Evolutionary conservation across 92 coral and sea anemone genomes (phyloP), one percentile per base, ranked within the genome.

Genomic region (Plumapathes pennacea): DNA sequence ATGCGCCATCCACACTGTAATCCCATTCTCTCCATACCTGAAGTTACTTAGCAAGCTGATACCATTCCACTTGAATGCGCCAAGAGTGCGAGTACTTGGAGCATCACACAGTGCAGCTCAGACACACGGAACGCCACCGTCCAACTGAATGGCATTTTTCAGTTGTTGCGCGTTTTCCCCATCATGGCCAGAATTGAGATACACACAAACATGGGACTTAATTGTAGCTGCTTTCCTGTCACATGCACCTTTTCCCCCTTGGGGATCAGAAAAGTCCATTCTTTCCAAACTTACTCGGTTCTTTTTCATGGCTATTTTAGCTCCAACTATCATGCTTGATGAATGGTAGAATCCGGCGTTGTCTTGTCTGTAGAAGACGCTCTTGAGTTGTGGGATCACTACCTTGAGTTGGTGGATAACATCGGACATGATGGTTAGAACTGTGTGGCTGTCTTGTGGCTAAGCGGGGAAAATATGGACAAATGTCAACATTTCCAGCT

Each of bases 201-300:
- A 25, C 25, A 21, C 26, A 18, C 36, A 12, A 25, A 61, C 64
- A 50, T 74, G 72, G 51, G 50, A 54, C 38, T 74, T 64, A 48
- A 54, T 74, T 13, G 56, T 57, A 26, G 46, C 53, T 15, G 77
- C 84, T 36, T 77, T 77, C 11, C 84, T 57, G 42, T 77, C 84
- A 50, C 84, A 77, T 22, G 77, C 46, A 10, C 77, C 77, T 59
- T 77, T 77, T 13, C 84, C 71, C 15, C 62, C 84, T 48, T 77
- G 77, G 4, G 84, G 84, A 32, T 67, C 84, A 25, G 76, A 77
- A 21, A 67, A 77, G 60, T 77, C 77, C 46, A 51, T n/a, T 9
- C 62, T 19, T 3, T 36, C 6, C 11, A 59, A 37, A 25, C 50
- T n/a, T 1, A 71, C 4, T 28, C 32, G 39, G 36, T 71, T 13